Base-by-base conservation (phyloP, 2,113 vertebrate genomes). In the Taurulus bubalis region DNA sequence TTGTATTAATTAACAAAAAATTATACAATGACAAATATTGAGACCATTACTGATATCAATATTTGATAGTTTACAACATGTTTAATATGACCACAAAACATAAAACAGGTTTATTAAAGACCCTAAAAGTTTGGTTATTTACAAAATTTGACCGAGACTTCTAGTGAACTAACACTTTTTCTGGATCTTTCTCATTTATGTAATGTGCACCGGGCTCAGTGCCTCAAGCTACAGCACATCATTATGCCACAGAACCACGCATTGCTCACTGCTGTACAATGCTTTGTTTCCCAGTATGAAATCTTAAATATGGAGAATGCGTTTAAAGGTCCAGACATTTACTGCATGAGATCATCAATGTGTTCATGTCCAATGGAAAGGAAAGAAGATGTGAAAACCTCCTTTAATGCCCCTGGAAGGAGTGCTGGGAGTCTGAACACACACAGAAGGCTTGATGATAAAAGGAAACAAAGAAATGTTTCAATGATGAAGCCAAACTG, bases 371-470 rank as follows among this genome's bases (percentile, higher is more conserved):
- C 51, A 49, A 67, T 60, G 22, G 56, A 73, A 24, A 18, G 9
- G 36, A 34, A 47, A 80, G 30, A 71, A 34, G 58, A 90, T 88
- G 82, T 81, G 87, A 91, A 93, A 55, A 34, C 7, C 7, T 58
- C 11, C 59, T 56, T 63, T 36, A 70, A 77, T 42, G 65, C n/a
- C 10, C 30, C 78, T 75, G 59, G 42, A 70, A n/a, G 20, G 73
- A 60, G n/a, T 45, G 40, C 47, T 70, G 16, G 18, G 3, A 11
- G 56, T 36, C 69, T 68, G 64, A 70, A 47, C 71, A 82, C 62
- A 84, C 24, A 45, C 67, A 75, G 22, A 16, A 20, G 28, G 32
- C 42, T 22, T 20, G 47, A 14, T 56, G 53, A 83, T 12, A 53
- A 62, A 63, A 63, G 38, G 70, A 53, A 82, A 75, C 30, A 56